These are phyloP conservation scores for Lithobates sylvaticus DNA, from an alignment of 2,797 vertebrate species.

Conservation along the genomic window DNA sequence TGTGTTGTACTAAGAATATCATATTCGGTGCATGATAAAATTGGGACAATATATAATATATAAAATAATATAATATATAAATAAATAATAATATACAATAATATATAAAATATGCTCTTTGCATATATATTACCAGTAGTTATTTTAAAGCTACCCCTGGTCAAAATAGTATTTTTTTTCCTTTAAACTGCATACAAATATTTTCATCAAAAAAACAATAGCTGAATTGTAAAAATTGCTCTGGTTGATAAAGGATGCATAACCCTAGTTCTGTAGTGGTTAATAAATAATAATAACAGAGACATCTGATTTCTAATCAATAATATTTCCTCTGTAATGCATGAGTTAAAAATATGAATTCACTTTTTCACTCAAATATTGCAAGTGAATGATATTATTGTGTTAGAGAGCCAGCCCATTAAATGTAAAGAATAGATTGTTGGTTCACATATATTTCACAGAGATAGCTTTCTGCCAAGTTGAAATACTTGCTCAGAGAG, in stretches of 20 bases:
- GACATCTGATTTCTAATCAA: background rate
- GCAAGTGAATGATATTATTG: constrained; percentile 3
- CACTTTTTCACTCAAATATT: background rate
- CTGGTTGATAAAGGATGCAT: no score
- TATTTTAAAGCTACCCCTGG: background rate
- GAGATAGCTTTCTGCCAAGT: constrained; percentile 20
- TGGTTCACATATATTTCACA: constrained; percentile 25
- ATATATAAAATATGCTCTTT: no score
- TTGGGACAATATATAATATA: no score
- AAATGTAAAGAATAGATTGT: background rate
- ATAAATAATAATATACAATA: no score
- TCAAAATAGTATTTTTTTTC: no score
- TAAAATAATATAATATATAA: no score
- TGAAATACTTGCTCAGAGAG: constrained; percentile 25
- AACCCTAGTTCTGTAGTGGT: no score
- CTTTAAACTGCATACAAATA: background rate
- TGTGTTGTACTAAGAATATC: background rate
- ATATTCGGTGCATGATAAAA: background rate
- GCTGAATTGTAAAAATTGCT: background rate
- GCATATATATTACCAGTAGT: background rate
- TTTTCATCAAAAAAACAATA: background rate
- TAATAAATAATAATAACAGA: no score
- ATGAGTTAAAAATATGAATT: background rate
- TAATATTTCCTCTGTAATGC: background rate
- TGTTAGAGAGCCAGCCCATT: background rate